Base-by-base conservation (phyloP, 2,113 vertebrate genomes). In the Protobothrops flavoviridis region DNA sequence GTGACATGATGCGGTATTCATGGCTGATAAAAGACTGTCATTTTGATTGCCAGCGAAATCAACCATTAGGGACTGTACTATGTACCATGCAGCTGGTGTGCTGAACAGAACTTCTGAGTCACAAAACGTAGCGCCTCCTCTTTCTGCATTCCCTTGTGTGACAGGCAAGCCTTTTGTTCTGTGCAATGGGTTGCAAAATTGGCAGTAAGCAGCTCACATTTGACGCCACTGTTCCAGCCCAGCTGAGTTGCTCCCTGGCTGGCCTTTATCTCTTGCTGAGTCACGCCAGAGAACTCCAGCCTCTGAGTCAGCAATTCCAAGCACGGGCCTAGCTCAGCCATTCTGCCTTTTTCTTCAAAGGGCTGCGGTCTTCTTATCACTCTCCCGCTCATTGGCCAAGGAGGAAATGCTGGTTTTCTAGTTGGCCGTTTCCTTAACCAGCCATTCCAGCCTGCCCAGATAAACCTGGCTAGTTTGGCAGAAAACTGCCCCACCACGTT, bases 61-160 rank as follows among this genome's bases (percentile, higher is more conserved):
- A 7, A 8, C 69, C 33, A 8, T 39, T 39, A 81, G 33, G 69
- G 15, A 33, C 4, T 15, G 29, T 4, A 1, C n/a, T 21, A 4
- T 15, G 5, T 69, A 15, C 24, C 9, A 24, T 61, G 24, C 64
- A 33, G 93, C 96, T 95, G 95, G 93, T 90, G 96, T 95, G 94
- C 93, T 92, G 93, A 59, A 93, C 13, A 56, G 92, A 26, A 89
- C 92, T 93, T 88, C 87, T 92, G 69, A 56, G 95, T 94, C 90
- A 90, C 92, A 88, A 95, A 93, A 94, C 94, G 12, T 93, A 95
- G 7, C 94, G 69, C 93, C 93, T 91, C 93, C 92, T 88, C 0
- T 20, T 81, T 39, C n/a, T 39, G 33, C 17, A 6, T 21, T 21
- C 74, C 33, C 17, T 81, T 43, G 33, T 1, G 0, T 9, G 33